These are phyloP conservation scores for Cacoxenus indagator DNA, from an alignment of 2,888 invertebrate genomes.

Conservation along the genomic window DNA sequence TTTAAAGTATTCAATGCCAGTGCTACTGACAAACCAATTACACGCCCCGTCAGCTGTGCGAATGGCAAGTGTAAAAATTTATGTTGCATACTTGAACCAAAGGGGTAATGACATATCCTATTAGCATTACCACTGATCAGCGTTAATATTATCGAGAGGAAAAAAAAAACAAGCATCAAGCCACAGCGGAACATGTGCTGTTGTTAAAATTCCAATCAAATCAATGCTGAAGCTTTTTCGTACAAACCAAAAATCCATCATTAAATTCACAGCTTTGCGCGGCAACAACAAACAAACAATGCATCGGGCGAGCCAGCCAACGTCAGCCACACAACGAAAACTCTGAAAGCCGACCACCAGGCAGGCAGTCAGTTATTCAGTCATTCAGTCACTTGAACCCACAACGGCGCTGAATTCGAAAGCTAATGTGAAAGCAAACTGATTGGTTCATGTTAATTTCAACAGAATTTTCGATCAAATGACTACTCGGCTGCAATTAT, in stretches of 20 bases:
- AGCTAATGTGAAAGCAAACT: background rate
- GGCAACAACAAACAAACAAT: background rate
- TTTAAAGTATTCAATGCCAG: background rate
- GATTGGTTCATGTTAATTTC: constrained; percentile 24
- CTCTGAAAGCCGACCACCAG: background rate
- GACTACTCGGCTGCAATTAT: constrained; percentile 48
- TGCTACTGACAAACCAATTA: constrained; percentile 9
- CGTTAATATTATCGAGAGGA: too few relatives aligned
- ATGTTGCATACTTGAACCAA: background rate
- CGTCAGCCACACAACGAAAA: too few relatives aligned
- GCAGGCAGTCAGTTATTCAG: background rate
- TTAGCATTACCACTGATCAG: too few relatives aligned
- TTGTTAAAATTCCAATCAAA: constrained; percentile 42
- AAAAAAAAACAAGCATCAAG: background rate
- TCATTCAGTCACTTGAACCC: background rate
- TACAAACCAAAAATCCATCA: background rate
- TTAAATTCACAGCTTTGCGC: background rate
- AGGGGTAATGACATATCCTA: too few relatives aligned
- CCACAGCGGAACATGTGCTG: background rate
- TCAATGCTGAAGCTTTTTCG: background rate
- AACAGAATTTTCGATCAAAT: constrained; percentile 26
- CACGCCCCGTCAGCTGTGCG: background rate
- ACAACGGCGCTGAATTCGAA: background rate
- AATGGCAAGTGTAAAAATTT: constrained; percentile 1
- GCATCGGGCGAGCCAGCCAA: background rate